Percentiles rank a stretch among this genome's conserved stretches.
phyloP scores from a whole-genome alignment of 1,140 invertebrate genomes.

The Drosophila simulans region DNA sequence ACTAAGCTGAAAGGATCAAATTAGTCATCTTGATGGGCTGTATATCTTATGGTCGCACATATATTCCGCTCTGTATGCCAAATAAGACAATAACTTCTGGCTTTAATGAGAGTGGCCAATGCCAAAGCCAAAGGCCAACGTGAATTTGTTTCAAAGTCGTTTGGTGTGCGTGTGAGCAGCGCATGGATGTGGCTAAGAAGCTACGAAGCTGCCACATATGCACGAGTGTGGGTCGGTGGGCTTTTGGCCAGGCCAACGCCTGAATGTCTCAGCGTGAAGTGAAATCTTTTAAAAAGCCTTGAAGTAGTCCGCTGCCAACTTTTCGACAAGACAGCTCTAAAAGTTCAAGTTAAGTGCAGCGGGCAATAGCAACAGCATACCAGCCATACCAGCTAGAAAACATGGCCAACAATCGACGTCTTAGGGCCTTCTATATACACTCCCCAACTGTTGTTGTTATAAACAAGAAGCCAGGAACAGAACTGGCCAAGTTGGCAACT shows the following conservation, averaged over 20 bases:
- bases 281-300: conserved; percentile 69
- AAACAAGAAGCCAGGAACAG: conserved; percentile 64
- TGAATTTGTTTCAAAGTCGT: conserved; percentile 75
- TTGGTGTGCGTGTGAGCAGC: conserved; percentile 47
- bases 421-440: conserved; percentile 20
- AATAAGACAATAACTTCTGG: conserved; percentile 56
- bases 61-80: conserved; percentile 27
- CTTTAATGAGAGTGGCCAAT: conserved; percentile 71
- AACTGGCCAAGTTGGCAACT: conserved; percentile 52
- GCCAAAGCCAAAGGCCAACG: conserved; percentile 67
- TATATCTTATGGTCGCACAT: conserved; percentile 26
- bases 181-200: conserved; percentile 24
- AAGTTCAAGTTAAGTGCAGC: conserved; percentile 72
- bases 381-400: conserved; percentile 32
- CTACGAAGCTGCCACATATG: not conserved
- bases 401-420: conserved; percentile 40
- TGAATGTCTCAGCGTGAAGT: conserved; percentile 53
- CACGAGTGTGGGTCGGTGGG: conserved; percentile 13
- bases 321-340: conserved; percentile 37
- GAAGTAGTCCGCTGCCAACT: conserved; percentile 65
- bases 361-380: conserved; percentile 48
- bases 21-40: conserved; percentile 51
- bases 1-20: conserved; percentile 43
- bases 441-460: conserved; percentile 63
- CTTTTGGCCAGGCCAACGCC: conserved; percentile 58